Evolutionary conservation across 1,140 invertebrate genomes (phyloP), one percentile per base, ranked within the genome.

Genomic region (Drosophila sp.): DNA sequence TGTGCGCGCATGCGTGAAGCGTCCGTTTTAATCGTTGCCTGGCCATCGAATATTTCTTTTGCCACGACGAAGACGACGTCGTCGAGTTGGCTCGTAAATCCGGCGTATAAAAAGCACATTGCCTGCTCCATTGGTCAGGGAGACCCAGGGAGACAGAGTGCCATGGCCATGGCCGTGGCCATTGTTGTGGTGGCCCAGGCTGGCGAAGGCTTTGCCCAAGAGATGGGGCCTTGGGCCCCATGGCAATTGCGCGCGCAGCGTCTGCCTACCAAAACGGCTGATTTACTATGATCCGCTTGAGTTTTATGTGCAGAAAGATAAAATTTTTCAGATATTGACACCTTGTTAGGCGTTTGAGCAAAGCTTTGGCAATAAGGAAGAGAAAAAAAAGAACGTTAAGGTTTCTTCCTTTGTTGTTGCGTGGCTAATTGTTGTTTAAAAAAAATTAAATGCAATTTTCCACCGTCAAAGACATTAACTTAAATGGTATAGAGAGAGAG

Each of bases 261-360:
- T 69, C 79, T 84, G 73, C 77, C 80, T 72, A 83, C 84, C 81
- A 90, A 90, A 86, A 50, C 44, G 81, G 79, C 86, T 90, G 87
- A 90, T 90, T 90, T 90, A 90, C 82, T 83, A 86, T 90, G 82
- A 90, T 87, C 82, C 87, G 87, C 76, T 82, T 76, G 82, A 90
- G 86, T 90, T 90, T 90, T 86, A 90, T 90, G 87, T 86, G 82
- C 86, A 83, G 82, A 90, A 80, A 86, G 86, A 90, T 90, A 90
- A 90, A 76, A 90, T 90, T 90, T 86, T 86, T 82, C 81, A 83
- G 86, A 90, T 90, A 90, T 86, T 90, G 87, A 90, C 86, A 90
- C 86, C 86, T 90, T 90, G 86, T 90, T 87, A 87, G 83, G 83
- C 83, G 70, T 86, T 86, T 86, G 83, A 87, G 60, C 63, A 17